Base-by-base conservation (phyloP, 2,113 vertebrate genomes). In the Elanoides forficatus region DNA sequence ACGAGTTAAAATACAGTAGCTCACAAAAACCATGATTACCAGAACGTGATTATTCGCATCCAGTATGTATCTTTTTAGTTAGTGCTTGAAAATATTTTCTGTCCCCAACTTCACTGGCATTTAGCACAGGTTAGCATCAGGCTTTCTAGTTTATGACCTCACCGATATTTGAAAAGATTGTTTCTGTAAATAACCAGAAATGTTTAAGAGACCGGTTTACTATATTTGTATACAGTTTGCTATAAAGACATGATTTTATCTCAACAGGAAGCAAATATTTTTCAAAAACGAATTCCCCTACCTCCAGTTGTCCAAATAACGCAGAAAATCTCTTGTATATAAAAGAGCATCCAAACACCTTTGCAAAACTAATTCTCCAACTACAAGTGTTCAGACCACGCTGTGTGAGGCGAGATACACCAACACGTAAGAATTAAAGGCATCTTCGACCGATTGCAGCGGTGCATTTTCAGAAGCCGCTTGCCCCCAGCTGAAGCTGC, bases 1-100 rank as follows among this genome's bases (percentile, higher is more conserved):
- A 96, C 74, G 63, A 97, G 84, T 73, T 79, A 86, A 95, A 96
- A 90, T 81, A 96, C 86, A 95, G 90, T 58, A 94, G 86, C 90
- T 94, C 42, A 26, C 68, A 94, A 93, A 86, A 95, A 25, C 0
- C 21, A 55, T 3, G 6, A 78, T 95, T 92, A 93, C 50, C 88
- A 81, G 94, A 95, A 95, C 5, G 8, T 38, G 56, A 73, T 82
- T 96, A 58, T 81, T 86, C 13, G 23, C 53, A 88, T 68, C 29
- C 60, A 85, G 16, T 25, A 40, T 7, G 6, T 29, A 27, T 32
- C 65, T 47, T 93, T 70, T 43, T 74, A 81, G 29, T 55, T 81
- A 97, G 71, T 29, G 66, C 56, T 58, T 83, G 7, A 18, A 60
- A 89, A 13, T 78, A 63, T 70, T 86, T 90, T 90, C 62, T 58